Percentiles rank a stretch among this genome's conserved stretches.
Evolutionary conservation across 2,113 vertebrate species (phyloP).

Genomic region (Zootoca vivipara): DNA sequence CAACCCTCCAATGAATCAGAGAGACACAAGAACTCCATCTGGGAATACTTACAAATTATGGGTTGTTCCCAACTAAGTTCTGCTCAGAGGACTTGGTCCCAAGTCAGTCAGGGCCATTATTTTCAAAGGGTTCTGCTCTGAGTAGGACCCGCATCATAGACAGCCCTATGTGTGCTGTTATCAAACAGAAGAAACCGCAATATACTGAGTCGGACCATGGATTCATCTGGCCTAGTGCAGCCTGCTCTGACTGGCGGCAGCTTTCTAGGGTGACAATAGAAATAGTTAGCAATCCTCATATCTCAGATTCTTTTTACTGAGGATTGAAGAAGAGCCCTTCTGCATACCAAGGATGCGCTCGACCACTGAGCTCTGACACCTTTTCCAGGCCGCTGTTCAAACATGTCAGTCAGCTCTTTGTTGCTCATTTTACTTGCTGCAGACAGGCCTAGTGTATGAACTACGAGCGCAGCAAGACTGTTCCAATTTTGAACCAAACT

Average conservation of each 20-base stretch:
- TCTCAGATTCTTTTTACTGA: background rate
- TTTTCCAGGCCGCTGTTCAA: background rate
- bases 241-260: background rate
- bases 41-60: background rate
- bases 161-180: background rate
- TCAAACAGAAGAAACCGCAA: background rate
- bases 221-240: no score
- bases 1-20: background rate
- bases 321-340: background rate
- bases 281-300: background rate
- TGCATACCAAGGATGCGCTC: background rate
- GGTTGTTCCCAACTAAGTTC: no score
- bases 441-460: background rate
- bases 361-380: background rate
- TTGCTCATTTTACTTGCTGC: background rate
- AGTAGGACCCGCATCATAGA: no score
- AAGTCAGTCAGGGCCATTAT: no score
- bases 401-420: background rate
- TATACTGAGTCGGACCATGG: background rate
- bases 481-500: background rate
- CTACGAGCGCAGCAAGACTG: background rate
- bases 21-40: background rate
- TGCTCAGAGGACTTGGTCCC: no score
- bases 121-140: no score
- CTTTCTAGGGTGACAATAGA: background rate